Evolutionary conservation across 2,797 vertebrate genomes (phyloP).

Genomic region (Morus bassanus): DNA sequence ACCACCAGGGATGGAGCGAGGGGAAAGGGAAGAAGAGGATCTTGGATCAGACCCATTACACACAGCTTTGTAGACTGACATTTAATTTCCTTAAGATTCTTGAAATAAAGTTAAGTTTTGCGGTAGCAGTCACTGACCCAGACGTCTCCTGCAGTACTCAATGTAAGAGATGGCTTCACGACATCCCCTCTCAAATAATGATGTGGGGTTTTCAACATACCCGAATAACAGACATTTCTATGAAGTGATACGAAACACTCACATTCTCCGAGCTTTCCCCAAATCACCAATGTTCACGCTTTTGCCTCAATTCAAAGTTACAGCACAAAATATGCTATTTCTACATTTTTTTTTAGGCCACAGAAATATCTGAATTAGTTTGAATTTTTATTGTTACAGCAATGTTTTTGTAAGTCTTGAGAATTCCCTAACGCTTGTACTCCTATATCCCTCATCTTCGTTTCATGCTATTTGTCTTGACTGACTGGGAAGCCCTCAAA

Average conservation of each 20-base stretch:
- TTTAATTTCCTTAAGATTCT: not conserved
- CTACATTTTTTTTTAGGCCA: not conserved
- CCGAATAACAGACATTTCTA: not conserved
- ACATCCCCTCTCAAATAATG: not conserved
- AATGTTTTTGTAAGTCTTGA: not conserved
- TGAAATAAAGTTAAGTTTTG: not conserved
- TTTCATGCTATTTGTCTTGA: not conserved
- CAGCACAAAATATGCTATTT: rapidly evolving
- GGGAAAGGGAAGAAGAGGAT: not conserved
- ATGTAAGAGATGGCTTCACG: rapidly evolving
- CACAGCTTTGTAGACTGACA: not conserved
- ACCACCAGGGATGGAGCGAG: rapidly evolving
- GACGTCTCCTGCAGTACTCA: not conserved
- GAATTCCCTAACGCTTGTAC: not conserved
- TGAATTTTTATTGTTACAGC: not conserved
- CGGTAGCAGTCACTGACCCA: not conserved
- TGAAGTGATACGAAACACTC: rapidly evolving
- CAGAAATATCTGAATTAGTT: not conserved
- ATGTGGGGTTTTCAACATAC: not conserved
- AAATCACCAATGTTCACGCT: not conserved
- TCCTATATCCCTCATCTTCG: not conserved
- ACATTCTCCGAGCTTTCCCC: not conserved
- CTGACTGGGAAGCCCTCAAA: not conserved
- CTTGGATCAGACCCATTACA: not conserved
- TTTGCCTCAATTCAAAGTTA: not conserved